Evolutionary conservation across 2,888 invertebrate species (phyloP).

Genomic region (Panopea generosa): DNA sequence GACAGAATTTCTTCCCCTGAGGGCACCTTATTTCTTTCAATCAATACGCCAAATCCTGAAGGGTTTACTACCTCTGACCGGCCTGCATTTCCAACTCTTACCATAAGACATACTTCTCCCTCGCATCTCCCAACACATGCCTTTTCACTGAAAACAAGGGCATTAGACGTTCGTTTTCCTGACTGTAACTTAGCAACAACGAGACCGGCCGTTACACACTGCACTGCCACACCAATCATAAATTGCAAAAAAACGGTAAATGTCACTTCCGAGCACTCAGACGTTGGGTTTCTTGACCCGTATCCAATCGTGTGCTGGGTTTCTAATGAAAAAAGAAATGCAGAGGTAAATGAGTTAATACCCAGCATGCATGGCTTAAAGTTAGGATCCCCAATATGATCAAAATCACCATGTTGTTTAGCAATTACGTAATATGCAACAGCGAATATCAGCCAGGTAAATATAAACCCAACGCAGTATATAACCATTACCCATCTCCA

Average conservation of each 20-base stretch:
- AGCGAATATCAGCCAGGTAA: conserved; percentile 95
- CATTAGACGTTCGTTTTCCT: conserved; percentile 97
- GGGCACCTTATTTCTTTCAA: conserved; percentile 92
- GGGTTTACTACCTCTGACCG: conserved; percentile 88
- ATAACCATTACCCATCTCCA: conserved; percentile 94
- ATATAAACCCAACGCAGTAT: conserved; percentile 93
- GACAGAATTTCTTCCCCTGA: conserved; percentile 95
- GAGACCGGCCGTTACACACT: conserved; percentile 90
- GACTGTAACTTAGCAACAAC: conserved; percentile 97
- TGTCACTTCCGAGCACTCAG: conserved; percentile 96
- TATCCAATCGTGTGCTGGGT: conserved; percentile 98
- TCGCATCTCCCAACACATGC: conserved; percentile 92
- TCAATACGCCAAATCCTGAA: conserved; percentile 96
- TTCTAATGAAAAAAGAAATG: conserved; percentile 97
- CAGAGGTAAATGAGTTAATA: conserved; percentile 94
- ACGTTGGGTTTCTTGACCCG: conserved; percentile 93
- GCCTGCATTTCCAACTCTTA: conserved; percentile 85
- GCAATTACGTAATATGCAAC: conserved; percentile 83
- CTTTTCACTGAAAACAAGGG: conserved; percentile 95
- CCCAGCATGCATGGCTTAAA: conserved; percentile 87
- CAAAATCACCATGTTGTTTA: conserved; percentile 83
- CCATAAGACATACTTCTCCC: conserved; percentile 83
- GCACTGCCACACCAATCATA: conserved; percentile 92
- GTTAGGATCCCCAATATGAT: conserved; percentile 42
- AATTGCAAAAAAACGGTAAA: conserved; percentile 96